Base-by-base conservation (phyloP, 2,113 vertebrate genomes). In the Paraplagusia blochii region DNA sequence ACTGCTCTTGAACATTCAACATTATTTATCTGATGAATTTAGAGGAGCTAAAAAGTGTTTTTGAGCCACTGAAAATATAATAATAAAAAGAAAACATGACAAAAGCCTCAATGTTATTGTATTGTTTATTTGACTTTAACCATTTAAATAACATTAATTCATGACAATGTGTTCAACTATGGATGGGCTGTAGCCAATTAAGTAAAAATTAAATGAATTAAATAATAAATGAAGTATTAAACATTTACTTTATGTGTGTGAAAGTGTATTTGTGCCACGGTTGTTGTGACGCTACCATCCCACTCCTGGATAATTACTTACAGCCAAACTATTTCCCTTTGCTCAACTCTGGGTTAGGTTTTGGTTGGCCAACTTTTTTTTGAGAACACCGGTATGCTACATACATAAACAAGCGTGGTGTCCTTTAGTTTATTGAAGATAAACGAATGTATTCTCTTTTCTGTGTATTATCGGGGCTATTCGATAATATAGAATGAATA, bases 341-440 rank as follows among this genome's bases (percentile, higher is more conserved):
- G 33, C 14, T 16, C 16, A 2, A 66, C 57, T 4, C 64, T 8
- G 60, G 66, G 46, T 48, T 38, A 0, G 13, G 29, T 72, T 80
- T 72, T 78, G 16, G 58, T 65, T 72, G 79, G 35, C 81, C 84
- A 80, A 76, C 72, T 14, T 40, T 16, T 52, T 74, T 44, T 57
- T 48, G 66, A 66, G 73, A 76, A 74, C 53, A 14, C 76, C 65
- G 71, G 75, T 1, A 4, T n/a, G 14, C 16, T 13, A 58, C 43
- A 44, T 18, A 34, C 53, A 43, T 64, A 66, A 69, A 80, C 71
- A 78, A 15, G n/a, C n/a, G 10, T 33, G 35, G 16, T 16, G 15
- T 11, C 10, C 10, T 2, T 7, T 9, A 9, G 2, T 22, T 0
- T 0, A 0, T 11, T 52, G 4, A 18, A 0, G 13, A 14, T 14